Evolutionary conservation across 2,888 invertebrate species (phyloP).

Genomic region (Erannis defoliaria): DNA sequence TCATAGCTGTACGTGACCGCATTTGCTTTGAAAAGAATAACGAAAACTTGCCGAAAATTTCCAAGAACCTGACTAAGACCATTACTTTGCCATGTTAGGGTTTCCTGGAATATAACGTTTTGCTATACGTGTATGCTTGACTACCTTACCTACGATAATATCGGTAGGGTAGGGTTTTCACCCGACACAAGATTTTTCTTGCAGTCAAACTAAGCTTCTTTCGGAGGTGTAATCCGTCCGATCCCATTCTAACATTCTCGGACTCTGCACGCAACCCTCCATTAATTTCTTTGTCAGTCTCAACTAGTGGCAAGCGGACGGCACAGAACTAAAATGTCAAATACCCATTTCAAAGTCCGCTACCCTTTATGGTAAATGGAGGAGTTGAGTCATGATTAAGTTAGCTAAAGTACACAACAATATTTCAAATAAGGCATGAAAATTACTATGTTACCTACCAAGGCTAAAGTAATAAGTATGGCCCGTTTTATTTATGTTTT

Average conservation of each 20-base stretch:
- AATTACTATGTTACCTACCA: conserved; percentile 9
- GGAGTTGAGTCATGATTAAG: conserved; percentile 42
- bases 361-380: conserved; percentile 40
- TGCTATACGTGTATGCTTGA: conserved; percentile 9
- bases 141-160: conserved; percentile 24
- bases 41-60: conserved; percentile 19
- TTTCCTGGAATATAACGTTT: conserved; percentile 17
- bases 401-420: conserved; percentile 38
- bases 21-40: conserved; percentile 4
- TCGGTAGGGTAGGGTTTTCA: conserved; percentile 26
- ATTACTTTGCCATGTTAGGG: background rate
- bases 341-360: conserved; percentile 45
- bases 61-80: conserved; percentile 3
- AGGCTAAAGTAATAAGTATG: background rate
- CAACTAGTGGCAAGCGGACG: conserved; percentile 29
- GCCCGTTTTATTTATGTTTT: background rate
- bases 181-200: conserved; percentile 33
- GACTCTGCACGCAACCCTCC: conserved; percentile 34
- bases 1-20: background rate
- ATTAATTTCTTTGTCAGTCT: conserved; percentile 39
- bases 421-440: conserved; percentile 33
- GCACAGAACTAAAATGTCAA: conserved; percentile 41
- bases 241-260: conserved; percentile 24
- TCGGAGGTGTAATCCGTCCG: conserved; percentile 30
- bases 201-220: conserved; percentile 32